Conservation (phyloP, 2,888 invertebrate genomes). For the Xylophagus ater region DNA sequence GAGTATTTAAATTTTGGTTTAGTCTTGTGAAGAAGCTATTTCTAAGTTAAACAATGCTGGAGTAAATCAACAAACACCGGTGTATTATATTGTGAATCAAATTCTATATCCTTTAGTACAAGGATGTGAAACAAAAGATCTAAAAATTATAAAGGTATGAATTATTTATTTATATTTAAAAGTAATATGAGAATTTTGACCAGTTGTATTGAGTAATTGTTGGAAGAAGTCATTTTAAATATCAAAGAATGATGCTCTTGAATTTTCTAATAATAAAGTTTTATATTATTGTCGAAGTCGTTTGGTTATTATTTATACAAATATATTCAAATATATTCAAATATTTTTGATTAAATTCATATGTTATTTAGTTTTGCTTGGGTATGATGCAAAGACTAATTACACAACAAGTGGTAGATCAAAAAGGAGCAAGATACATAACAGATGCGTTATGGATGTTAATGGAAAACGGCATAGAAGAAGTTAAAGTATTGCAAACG, state of each 20-base stretch:
- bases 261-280: too few species aligned
- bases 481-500: constrained; percentile 92
- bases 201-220: too few species aligned
- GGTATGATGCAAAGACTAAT: constrained; percentile 90
- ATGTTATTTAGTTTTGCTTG: constrained; percentile 62
- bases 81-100: constrained; percentile 84
- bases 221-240: too few species aligned
- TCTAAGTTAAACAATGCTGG: constrained; percentile 72
- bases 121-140: constrained; percentile 94
- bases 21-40: constrained; percentile 95
- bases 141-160: constrained; percentile 89
- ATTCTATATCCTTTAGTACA: constrained; percentile 92
- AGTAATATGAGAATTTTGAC: too few species aligned
- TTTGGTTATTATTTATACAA: background rate
- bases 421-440: constrained; percentile 85
- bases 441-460: constrained; percentile 88
- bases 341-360: too few species aligned
- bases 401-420: constrained; percentile 77
- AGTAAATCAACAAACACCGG: constrained; percentile 64
- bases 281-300: too few species aligned
- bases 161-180: too few species aligned
- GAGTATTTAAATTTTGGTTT: constrained; percentile 28
- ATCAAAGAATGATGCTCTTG: too few species aligned
- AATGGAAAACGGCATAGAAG: constrained; percentile 89
- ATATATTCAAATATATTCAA: too few species aligned